Conservation (phyloP, 2,113 vertebrate genomes). For the Neolamprologus brichardi region DNA sequence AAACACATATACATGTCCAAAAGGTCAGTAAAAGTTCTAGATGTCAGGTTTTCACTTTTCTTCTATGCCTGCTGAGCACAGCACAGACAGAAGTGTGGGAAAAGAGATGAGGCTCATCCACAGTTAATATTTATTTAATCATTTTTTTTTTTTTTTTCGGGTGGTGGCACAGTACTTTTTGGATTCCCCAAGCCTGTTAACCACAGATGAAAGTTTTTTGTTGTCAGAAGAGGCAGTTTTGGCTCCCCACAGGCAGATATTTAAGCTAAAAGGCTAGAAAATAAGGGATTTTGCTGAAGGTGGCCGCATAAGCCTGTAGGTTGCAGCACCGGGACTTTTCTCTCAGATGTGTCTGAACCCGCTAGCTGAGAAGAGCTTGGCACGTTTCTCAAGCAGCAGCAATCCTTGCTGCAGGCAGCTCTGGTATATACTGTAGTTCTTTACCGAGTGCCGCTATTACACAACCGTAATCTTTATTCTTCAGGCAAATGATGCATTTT, state of each 20-base stretch:
- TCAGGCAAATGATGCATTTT: not conserved
- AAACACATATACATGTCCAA: not conserved
- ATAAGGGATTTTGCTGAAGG: conserved; percentile 22
- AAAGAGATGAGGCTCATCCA: not conserved
- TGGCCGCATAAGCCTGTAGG: conserved; percentile 29
- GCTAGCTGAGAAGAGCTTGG: conserved; percentile 32
- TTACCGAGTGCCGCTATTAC: not conserved
- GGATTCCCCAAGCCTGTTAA: conserved; percentile 31
- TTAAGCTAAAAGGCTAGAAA: conserved; percentile 45
- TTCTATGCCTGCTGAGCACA: not conserved
- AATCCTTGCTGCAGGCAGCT: conserved; percentile 29
- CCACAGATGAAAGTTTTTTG: conserved; percentile 37
- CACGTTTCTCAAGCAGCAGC: conserved; percentile 25
- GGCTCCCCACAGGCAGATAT: conserved; percentile 27
- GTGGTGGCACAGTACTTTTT: not conserved
- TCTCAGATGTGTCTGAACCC: conserved; percentile 22
- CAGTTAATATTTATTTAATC: not conserved
- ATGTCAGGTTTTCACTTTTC: not conserved
- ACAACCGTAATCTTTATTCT: not conserved
- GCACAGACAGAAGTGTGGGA: not conserved
- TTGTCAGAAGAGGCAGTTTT: conserved; percentile 31
- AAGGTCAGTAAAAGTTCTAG: not conserved
- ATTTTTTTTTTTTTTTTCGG: not conserved
- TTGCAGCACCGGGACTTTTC: conserved; percentile 12
- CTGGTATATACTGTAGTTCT: not conserved